phyloP scores from a whole-genome alignment of 2,888 invertebrate genomes.

The Amorpha juglandis region DNA sequence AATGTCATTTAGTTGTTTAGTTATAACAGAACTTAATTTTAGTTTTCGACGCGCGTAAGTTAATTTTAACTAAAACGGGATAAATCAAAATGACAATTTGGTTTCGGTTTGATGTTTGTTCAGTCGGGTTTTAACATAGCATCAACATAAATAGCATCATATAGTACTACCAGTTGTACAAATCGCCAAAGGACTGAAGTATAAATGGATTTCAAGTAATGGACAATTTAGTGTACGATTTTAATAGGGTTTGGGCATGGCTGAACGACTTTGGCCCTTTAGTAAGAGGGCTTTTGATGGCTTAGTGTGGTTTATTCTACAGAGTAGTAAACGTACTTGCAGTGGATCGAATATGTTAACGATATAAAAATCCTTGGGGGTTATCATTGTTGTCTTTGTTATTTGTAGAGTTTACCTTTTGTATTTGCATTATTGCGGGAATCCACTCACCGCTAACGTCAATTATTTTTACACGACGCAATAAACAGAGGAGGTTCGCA shows the following conservation, averaged over 20 bases:
- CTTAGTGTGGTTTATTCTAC: neutral
- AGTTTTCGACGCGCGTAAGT: no score
- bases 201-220: slow-evolving; percentile 13
- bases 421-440: neutral
- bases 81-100: no score
- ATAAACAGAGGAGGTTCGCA: no score
- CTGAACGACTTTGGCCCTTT: neutral
- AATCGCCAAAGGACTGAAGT: neutral
- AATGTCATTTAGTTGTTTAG: no score
- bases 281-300: neutral
- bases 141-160: no score
- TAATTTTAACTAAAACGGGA: no score
- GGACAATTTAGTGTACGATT: slow-evolving; percentile 4
- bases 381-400: neutral
- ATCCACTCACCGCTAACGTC: no score
- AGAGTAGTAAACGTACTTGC: no score
- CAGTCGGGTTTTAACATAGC: no score
- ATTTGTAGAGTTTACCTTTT: neutral
- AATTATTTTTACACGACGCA: no score
- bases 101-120: no score
- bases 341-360: neutral
- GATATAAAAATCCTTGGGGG: neutral
- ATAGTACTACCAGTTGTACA: neutral
- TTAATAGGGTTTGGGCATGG: slow-evolving; percentile 18
- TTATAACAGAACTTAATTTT: no score